phyloP scores from a whole-genome alignment of 2,113 vertebrate species.

The Ascaphus truei region DNA sequence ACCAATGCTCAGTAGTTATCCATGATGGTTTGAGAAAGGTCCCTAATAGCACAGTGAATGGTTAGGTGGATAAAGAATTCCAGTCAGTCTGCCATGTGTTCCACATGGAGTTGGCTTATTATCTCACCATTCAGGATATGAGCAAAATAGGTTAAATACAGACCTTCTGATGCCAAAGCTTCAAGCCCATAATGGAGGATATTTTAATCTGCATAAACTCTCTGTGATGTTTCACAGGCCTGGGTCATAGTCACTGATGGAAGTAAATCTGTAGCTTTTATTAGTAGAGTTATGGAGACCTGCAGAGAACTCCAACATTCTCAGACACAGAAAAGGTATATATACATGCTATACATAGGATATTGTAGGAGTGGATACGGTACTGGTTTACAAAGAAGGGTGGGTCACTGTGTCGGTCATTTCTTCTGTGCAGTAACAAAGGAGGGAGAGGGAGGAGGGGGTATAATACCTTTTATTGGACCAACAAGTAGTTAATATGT shows the following conservation, averaged over 20 bases:
- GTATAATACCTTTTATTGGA: too few relatives aligned
- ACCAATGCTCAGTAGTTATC: background rate
- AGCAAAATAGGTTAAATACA: constrained; percentile 29
- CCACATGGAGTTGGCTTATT: constrained; percentile 31
- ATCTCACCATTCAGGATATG: constrained; percentile 24
- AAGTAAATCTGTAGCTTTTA: background rate
- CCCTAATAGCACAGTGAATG: constrained; percentile 11
- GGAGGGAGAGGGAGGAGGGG: too few relatives aligned
- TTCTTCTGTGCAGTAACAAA: too few relatives aligned
- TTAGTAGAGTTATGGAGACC: background rate
- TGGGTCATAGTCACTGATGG: background rate
- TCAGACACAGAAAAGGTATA: too few relatives aligned
- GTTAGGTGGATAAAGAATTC: constrained; percentile 31
- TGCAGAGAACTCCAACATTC: too few relatives aligned
- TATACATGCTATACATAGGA: too few relatives aligned
- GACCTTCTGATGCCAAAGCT: background rate
- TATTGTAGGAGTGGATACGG: too few relatives aligned
- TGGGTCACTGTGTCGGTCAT: too few relatives aligned
- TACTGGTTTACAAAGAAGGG: too few relatives aligned
- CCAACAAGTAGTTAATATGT: too few relatives aligned
- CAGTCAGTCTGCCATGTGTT: constrained; percentile 39
- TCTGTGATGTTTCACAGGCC: background rate
- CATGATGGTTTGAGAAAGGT: constrained; percentile 21
- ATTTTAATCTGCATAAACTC: constrained; percentile 2
- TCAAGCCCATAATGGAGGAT: background rate